A percentile compares a stretch with the other conserved stretches of the same genome.
These are phyloP conservation scores for Sparus aurata DNA, from an alignment of 2,797 vertebrate species.

Conservation along the genomic window DNA sequence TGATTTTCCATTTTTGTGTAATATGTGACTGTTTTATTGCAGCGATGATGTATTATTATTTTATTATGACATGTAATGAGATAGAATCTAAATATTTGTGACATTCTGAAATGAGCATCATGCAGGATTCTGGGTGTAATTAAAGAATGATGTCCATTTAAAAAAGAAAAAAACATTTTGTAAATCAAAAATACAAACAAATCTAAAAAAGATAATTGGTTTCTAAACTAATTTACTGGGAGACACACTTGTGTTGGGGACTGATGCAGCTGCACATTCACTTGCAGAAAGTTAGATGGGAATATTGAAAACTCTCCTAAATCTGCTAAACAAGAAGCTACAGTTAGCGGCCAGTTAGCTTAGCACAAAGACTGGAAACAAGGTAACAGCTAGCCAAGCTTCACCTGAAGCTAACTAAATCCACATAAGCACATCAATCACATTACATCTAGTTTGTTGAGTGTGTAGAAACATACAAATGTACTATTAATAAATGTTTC, in stretches of 20 bases:
- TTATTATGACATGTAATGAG: not conserved
- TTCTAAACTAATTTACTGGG: not conserved
- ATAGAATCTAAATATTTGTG: not conserved
- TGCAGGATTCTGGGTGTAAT: too few relatives aligned
- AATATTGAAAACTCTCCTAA: not conserved
- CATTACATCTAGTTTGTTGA: not conserved
- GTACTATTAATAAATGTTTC: too few relatives aligned
- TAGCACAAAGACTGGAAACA: not conserved
- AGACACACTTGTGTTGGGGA: not conserved
- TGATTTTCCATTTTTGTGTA: constrained; percentile 23
- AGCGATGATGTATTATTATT: not conserved
- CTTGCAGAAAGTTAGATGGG: not conserved
- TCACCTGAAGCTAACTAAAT: not conserved
- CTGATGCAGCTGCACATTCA: not conserved
- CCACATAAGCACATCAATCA: not conserved
- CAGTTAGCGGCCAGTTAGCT: not conserved
- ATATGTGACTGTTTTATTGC: not conserved
- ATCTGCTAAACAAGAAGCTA: not conserved
- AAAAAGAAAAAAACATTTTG: not conserved
- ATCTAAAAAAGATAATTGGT: not conserved
- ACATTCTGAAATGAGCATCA: too few relatives aligned
- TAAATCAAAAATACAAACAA: too few relatives aligned
- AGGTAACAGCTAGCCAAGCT: not conserved
- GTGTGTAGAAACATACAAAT: not conserved
- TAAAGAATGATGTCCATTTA: not conserved